A percentile compares a stretch with the other conserved stretches of the same genome.
phyloP scores from a whole-genome alignment of 2,113 vertebrate species.

The Sphaerodactylus townsendi region DNA sequence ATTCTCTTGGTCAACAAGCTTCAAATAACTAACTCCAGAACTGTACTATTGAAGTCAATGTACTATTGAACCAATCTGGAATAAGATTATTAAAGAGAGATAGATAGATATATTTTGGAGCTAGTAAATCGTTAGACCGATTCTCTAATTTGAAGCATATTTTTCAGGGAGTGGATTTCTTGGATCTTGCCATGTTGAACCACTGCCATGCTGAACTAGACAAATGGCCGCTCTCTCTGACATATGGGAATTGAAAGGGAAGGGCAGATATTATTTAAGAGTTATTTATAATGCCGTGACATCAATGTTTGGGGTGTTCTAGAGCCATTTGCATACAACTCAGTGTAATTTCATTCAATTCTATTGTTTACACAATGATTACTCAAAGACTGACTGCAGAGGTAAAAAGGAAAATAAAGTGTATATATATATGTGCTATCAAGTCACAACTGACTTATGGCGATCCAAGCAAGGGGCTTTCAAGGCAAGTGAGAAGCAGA shows the following conservation, averaged over 20 bases:
- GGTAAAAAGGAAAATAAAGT: constrained; percentile 78
- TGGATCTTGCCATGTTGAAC: constrained; percentile 64
- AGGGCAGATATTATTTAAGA: constrained; percentile 79
- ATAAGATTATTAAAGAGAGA: no score
- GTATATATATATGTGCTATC: not conserved
- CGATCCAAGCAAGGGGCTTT: no score
- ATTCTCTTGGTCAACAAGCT: not conserved
- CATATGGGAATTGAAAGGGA: constrained; percentile 65
- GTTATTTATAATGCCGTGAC: constrained; percentile 85
- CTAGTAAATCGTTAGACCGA: constrained; percentile 64
- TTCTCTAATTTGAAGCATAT: constrained; percentile 61
- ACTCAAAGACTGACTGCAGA: constrained; percentile 81
- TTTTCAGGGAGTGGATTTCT: constrained; percentile 55
- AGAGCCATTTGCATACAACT: constrained; percentile 78
- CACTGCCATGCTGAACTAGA: constrained; percentile 79
- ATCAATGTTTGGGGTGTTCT: constrained; percentile 79
- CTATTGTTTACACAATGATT: constrained; percentile 83
- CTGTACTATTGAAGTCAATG: not conserved
- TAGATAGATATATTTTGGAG: constrained; percentile 66
- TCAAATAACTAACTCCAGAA: not conserved
- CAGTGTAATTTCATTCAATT: constrained; percentile 81
- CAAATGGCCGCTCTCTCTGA: constrained; percentile 79
- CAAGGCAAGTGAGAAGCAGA: no score
- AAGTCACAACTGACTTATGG: no score
- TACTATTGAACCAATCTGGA: no score